Evolutionary conservation across 2,888 invertebrate genomes (phyloP).

Genomic region (Tenthredo distinguenda): DNA sequence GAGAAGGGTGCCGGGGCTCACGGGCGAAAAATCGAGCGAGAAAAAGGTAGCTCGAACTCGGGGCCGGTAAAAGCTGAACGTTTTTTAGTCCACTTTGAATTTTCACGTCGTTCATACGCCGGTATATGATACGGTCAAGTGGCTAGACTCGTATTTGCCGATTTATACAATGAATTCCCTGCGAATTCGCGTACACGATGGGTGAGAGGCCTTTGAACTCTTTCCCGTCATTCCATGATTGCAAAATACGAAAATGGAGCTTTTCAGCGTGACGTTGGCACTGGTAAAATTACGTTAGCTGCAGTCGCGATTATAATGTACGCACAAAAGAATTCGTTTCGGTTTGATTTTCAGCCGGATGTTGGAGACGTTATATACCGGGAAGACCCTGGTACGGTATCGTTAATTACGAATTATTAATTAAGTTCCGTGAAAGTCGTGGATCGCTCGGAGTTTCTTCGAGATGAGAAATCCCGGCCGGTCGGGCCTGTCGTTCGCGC

Average conservation of each 20-base stretch:
- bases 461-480: constrained; percentile 21
- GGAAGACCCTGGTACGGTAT: constrained; percentile 6
- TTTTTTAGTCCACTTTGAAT: not conserved
- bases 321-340: not conserved
- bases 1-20: not conserved
- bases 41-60: not conserved
- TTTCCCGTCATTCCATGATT: not conserved
- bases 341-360: not conserved
- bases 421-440: constrained; percentile 20
- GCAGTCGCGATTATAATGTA: not conserved
- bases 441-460: constrained; percentile 42
- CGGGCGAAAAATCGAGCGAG: not conserved
- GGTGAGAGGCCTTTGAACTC: not conserved
- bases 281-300: not conserved
- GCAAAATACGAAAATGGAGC: not conserved
- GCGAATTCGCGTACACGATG: not conserved
- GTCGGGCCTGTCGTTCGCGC: constrained; percentile 17
- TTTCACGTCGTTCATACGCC: not conserved
- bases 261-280: not conserved
- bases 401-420: constrained; percentile 48
- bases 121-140: not conserved
- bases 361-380: not conserved
- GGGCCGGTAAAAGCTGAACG: not conserved
- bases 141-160: not conserved
- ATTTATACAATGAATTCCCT: not conserved